phyloP scores from a whole-genome alignment of 2,888 invertebrate species.

The Dryobotodes eremita region DNA sequence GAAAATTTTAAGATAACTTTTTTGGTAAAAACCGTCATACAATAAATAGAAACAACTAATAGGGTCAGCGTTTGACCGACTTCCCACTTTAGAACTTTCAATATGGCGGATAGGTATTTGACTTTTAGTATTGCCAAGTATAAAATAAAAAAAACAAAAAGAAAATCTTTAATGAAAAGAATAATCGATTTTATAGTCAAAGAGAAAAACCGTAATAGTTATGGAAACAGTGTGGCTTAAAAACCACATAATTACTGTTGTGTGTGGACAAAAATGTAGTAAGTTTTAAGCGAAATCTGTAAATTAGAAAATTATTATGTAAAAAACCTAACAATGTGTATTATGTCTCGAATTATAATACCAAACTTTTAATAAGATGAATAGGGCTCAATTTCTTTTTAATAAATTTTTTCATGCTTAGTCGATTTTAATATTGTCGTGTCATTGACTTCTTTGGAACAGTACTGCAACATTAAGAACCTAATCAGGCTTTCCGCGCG shows the following conservation, averaged over 20 bases:
- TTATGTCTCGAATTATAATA: neutral
- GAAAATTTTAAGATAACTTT: constrained; percentile 78
- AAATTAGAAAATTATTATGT: neutral
- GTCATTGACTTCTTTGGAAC: constrained; percentile 54
- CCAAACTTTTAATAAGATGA: neutral
- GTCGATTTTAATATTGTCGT: constrained; percentile 46
- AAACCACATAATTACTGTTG: no score
- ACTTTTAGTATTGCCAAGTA: constrained; percentile 81
- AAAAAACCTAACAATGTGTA: neutral
- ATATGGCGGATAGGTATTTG: constrained; percentile 87
- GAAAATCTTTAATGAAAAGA: neutral
- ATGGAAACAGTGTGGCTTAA: neutral
- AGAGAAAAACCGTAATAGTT: constrained; percentile 15
- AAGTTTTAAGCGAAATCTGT: neutral
- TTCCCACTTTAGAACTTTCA: constrained; percentile 88
- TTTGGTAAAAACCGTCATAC: constrained; percentile 76
- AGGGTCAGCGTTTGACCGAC: constrained; percentile 89
- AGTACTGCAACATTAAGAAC: constrained; percentile 75
- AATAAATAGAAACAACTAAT: constrained; percentile 83
- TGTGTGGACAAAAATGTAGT: neutral
- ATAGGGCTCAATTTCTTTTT: no score
- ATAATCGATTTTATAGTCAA: neutral
- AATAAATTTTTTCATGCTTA: neutral
- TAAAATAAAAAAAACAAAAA: constrained; percentile 26
- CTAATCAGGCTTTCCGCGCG: constrained; percentile 79